These are phyloP conservation scores for Euwallacea fornicatus DNA, from an alignment of 1,140 invertebrate genomes.

Conservation along the genomic window DNA sequence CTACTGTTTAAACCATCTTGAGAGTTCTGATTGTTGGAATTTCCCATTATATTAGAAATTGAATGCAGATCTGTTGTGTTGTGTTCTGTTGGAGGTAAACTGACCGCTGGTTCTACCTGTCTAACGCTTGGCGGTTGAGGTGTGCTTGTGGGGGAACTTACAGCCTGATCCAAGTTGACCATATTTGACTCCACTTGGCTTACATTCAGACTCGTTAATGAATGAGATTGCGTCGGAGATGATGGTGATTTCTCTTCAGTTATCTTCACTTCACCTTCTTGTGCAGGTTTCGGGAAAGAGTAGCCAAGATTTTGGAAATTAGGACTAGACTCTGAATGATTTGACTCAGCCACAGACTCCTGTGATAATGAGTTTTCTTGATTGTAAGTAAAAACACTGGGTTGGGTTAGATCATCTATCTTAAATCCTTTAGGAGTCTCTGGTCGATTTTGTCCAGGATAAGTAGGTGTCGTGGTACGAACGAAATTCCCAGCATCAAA, in stretches of 20 bases:
- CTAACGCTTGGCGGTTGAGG: background rate
- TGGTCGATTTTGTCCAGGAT: slow-evolving; percentile 48
- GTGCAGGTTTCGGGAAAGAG: slow-evolving; percentile 5
- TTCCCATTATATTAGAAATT: slow-evolving; percentile 21
- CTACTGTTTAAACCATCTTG: background rate
- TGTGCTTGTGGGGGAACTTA: slow-evolving; percentile 1
- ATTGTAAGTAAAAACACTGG: slow-evolving; percentile 46
- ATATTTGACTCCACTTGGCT: slow-evolving; percentile 14
- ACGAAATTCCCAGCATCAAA: background rate
- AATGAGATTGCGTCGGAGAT: slow-evolving; percentile 40
- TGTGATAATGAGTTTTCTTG: slow-evolving; percentile 48
- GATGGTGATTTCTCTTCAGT: slow-evolving; percentile 30
- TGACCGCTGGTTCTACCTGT: background rate
- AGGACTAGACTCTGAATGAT: slow-evolving; percentile 38
- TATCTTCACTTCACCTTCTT: slow-evolving; percentile 15
- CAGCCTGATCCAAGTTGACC: background rate
- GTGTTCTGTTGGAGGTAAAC: background rate
- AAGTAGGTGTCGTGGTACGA: slow-evolving; percentile 48
- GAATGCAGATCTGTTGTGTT: slow-evolving; percentile 16
- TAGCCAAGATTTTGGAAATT: slow-evolving; percentile 34
- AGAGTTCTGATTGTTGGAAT: slow-evolving; percentile 14
- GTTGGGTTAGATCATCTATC: slow-evolving; percentile 51
- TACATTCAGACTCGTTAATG: slow-evolving; percentile 26
- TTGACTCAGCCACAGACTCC: slow-evolving; percentile 44
- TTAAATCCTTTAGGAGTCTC: slow-evolving; percentile 53